phyloP scores from a whole-genome alignment of 2,797 vertebrate species.

The Propithecus perrieri region DNA sequence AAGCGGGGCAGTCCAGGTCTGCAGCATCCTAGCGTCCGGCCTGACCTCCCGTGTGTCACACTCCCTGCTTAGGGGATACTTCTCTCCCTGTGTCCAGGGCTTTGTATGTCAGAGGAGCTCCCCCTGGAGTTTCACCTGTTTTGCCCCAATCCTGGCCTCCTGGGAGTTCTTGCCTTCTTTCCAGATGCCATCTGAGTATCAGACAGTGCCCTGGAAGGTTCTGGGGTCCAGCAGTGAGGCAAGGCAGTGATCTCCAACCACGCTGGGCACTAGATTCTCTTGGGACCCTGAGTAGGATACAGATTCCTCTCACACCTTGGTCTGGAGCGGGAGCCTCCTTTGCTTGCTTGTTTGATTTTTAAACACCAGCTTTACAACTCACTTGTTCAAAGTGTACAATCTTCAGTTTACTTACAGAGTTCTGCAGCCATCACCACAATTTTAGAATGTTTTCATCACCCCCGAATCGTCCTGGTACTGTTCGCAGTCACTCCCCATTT shows the following conservation, averaged over 20 bases:
- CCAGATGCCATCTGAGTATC: neutral
- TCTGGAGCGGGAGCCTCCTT: neutral
- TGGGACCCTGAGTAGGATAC: neutral
- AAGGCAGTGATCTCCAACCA: neutral
- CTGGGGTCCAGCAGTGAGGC: neutral
- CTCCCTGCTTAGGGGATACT: neutral
- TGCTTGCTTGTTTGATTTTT: neutral
- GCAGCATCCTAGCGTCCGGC: neutral
- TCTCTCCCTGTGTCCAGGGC: neutral
- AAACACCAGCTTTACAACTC: neutral
- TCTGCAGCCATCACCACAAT: neutral
- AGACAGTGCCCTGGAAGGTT: neutral
- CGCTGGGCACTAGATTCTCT: neutral
- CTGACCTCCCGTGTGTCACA: neutral
- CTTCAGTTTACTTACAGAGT: neutral
- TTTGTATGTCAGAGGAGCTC: neutral
- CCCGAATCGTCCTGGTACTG: neutral
- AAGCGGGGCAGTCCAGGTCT: neutral
- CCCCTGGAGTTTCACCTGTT: neutral
- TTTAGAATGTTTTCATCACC: neutral
- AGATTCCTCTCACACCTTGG: neutral
- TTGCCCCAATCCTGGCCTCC: neutral
- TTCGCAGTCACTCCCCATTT: neutral
- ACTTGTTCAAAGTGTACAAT: neutral
- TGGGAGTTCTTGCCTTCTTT: neutral